A percentile compares a stretch with the other conserved stretches of the same genome.
Conservation (phyloP, 2,888 invertebrate species). For the Megamerina dolium region DNA sequence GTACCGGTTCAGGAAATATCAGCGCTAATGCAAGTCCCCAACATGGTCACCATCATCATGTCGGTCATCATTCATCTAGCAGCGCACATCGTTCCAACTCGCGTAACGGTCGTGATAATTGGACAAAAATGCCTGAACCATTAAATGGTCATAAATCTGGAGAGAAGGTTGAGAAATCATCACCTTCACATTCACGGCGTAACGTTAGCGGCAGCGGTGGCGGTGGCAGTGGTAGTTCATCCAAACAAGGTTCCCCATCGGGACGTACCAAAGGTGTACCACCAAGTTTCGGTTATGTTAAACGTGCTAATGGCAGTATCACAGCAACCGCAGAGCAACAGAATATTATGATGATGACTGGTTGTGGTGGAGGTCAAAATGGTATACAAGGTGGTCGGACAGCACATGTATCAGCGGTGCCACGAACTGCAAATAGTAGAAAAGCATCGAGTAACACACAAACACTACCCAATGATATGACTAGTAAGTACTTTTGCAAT, state of each 20-base stretch:
- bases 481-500: conserved; percentile 52
- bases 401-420: conserved; percentile 79
- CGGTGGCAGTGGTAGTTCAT: conserved; percentile 33
- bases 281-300: conserved; percentile 80
- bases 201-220: conserved; percentile 38
- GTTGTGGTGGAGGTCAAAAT: conserved; percentile 14
- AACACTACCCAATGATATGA: conserved; percentile 70
- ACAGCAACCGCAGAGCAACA: conserved; percentile 49
- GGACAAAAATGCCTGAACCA: conserved; percentile 49
- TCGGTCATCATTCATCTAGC: conserved; percentile 16
- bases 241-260: conserved; percentile 40
- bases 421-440: conserved; percentile 68
- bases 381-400: conserved; percentile 52
- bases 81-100: conserved; percentile 31
- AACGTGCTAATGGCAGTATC: conserved; percentile 62
- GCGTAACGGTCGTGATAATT: conserved; percentile 44
- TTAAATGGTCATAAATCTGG: conserved; percentile 40
- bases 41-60: conserved; percentile 20
- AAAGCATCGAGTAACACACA: conserved; percentile 89
- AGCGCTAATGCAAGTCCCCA: conserved; percentile 24
- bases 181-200: conserved; percentile 45
- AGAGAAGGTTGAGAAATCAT: conserved; percentile 48
- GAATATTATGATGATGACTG: conserved; percentile 43
- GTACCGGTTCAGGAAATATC: conserved; percentile 13
- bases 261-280: conserved; percentile 68